These are phyloP conservation scores for Pitta sordida DNA, from an alignment of 2,113 vertebrate genomes.

Conservation along the genomic window DNA sequence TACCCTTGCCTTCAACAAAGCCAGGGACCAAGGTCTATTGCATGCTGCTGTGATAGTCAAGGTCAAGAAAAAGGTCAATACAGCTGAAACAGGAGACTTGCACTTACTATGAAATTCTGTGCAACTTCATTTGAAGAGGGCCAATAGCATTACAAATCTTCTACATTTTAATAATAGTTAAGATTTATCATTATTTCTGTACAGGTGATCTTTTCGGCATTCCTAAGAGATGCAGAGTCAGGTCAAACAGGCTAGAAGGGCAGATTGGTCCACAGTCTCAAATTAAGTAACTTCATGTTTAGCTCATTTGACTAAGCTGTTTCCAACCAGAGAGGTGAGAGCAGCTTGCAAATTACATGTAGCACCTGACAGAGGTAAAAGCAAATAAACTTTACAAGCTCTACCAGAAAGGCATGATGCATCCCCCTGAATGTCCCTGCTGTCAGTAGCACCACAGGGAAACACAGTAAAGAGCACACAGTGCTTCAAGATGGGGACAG, in stretches of 20 bases:
- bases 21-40: neutral
- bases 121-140: neutral
- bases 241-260: neutral
- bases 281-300: neutral
- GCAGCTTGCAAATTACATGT: neutral
- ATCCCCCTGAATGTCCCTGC: neutral
- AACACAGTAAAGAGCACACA: neutral
- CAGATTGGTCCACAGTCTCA: neutral
- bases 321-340: neutral
- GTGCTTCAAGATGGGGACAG: neutral
- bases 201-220: neutral
- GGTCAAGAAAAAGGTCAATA: neutral
- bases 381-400: neutral
- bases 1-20: neutral
- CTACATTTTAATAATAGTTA: neutral
- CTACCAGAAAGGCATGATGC: fast-evolving
- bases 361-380: neutral
- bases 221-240: neutral
- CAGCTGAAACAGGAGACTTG: neutral
- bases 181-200: neutral
- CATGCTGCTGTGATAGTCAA: neutral
- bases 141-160: neutral
- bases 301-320: neutral
- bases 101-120: neutral
- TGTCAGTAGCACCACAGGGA: neutral